Base-by-base conservation (phyloP, 2,888 invertebrate species). In the Junonia oenone region DNA sequence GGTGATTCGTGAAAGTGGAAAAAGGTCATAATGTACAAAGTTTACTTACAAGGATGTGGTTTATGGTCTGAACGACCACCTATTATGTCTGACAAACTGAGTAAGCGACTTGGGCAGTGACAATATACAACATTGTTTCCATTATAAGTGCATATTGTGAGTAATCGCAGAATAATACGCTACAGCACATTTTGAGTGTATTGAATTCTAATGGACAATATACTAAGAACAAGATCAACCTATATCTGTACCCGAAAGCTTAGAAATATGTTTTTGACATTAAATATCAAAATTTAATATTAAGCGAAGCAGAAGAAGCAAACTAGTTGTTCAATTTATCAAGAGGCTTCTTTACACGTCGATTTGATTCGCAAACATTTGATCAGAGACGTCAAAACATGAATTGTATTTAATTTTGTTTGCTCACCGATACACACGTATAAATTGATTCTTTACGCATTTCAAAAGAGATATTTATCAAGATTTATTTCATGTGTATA, bases 21-120 rank as follows among this genome's bases (percentile, higher is more conserved):
- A 59, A 57, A 52, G 13, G 49, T 45, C 35, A 48, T 49, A 48
- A 59, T 33, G 26, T 22, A 47, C 29, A 11, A 26, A 47, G 38
- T 49, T 52, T 51, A 52, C 49, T 52, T 45, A 22, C 11, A 48
- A 48, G 26, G 53, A 38, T 33, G 22, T 51, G 49, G 52, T 53
- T 56, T 59, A 50, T 51, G 46, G 40, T 46, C 43, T 19, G 2
- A 13, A 45, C 15, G 59, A 63, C 66, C 66, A 66, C 66, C 65
- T 58, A 58, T 37, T 40, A 49, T 5, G 53, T 27, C 6, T 40
- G 38, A 40, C n/a, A 9, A 19, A 35, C 13, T 13, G 14, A 13
- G n/a, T 6, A n/a, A 19, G 19, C 17, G 38, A 40, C 19, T 17
- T 17, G 4, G 15, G 11, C 11, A n/a, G 31, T 33, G 31, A n/a